Conservation (phyloP, 2,888 invertebrate species). For the Macrophya annulata region DNA sequence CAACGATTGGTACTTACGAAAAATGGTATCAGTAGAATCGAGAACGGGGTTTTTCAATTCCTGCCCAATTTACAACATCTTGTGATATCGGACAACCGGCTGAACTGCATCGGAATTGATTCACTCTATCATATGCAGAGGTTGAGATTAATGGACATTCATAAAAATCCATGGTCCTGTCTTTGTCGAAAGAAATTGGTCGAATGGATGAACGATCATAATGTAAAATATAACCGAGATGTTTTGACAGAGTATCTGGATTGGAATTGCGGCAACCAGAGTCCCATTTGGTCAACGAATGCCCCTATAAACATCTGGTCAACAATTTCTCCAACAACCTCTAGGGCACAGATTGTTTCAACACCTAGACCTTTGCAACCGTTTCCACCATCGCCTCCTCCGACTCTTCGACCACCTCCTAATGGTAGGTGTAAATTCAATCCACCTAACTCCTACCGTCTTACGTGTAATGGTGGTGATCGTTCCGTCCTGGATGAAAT, state of each 20-base stretch:
- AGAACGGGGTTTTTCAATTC: conserved; percentile 66
- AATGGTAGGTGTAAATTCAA: background rate
- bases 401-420: conserved; percentile 12
- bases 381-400: conserved; percentile 3
- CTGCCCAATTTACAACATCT: conserved; percentile 63
- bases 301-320: background rate
- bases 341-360: background rate
- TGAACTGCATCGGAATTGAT: conserved; percentile 70
- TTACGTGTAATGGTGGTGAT: conserved; percentile 67
- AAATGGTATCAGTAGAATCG: conserved; percentile 68
- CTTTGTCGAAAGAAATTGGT: conserved; percentile 66
- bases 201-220: conserved; percentile 63
- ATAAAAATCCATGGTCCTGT: conserved; percentile 71
- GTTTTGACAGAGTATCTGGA: conserved; percentile 53
- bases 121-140: conserved; percentile 61
- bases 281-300: too few relatives aligned
- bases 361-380: conserved; percentile 19
- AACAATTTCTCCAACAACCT: conserved; percentile 10
- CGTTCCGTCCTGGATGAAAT: conserved; percentile 64
- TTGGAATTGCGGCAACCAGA: background rate
- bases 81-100: conserved; percentile 67
- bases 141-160: conserved; percentile 63
- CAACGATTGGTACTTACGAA: conserved; percentile 65
- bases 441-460: background rate
- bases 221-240: conserved; percentile 64